Evolutionary conservation across 2,888 invertebrate genomes (phyloP).

Genomic region (Hydropsyche betteni): DNA sequence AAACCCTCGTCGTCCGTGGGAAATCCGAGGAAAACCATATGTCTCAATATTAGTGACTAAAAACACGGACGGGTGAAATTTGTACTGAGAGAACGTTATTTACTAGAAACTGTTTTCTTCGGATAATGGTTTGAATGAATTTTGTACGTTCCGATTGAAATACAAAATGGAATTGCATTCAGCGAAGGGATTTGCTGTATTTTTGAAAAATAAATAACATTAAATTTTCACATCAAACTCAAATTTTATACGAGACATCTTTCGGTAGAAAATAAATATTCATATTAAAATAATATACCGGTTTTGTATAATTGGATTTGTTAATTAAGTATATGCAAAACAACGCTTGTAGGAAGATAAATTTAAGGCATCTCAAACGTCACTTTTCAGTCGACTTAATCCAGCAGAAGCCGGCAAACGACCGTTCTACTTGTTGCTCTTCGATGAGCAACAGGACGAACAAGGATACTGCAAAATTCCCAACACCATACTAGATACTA

Average conservation of each 20-base stretch:
- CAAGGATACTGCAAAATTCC: neutral
- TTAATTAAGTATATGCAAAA: no score
- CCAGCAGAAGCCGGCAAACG: neutral
- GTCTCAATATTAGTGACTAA: conserved; percentile 22
- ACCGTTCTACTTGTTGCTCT: conserved; percentile 21
- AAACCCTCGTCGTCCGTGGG: neutral
- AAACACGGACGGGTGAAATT: neutral
- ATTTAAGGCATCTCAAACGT: neutral
- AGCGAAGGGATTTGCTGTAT: no score
- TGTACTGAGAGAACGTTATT: conserved; percentile 15
- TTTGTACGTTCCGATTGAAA: conserved; percentile 5
- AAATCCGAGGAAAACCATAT: conserved; percentile 24
- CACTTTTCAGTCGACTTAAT: conserved; percentile 18
- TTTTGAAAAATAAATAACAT: no score
- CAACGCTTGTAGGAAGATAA: no score
- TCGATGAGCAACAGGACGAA: conserved; percentile 7
- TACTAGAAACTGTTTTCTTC: neutral
- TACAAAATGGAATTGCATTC: neutral
- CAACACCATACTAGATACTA: neutral
- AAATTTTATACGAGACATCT: no score
- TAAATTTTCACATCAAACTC: no score
- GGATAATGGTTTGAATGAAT: no score
- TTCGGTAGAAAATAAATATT: no score
- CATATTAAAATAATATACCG: no score
- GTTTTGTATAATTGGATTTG: no score